Evolutionary conservation across 2,888 invertebrate species (phyloP).

Genomic region (Heliconius ethilla): DNA sequence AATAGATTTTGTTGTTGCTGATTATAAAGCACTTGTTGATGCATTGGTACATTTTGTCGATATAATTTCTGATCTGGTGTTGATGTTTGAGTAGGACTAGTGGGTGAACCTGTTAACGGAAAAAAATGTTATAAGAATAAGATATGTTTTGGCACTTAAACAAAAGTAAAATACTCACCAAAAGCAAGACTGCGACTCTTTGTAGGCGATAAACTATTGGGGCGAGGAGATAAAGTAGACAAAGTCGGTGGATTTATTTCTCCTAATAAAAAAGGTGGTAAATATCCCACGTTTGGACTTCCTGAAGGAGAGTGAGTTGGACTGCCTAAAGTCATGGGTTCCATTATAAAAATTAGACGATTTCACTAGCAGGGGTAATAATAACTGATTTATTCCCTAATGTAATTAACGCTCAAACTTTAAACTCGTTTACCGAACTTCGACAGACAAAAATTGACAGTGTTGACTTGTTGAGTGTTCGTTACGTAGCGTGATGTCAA

Average conservation of each 20-base stretch:
- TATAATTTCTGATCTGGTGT: slow-evolving; percentile 76
- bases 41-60: slow-evolving; percentile 74
- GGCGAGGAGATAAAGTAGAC: slow-evolving; percentile 63
- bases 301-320: slow-evolving; percentile 87
- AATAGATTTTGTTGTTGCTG: slow-evolving; percentile 62
- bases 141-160: not conserved
- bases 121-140: not conserved
- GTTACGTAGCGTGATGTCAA: slow-evolving; percentile 20
- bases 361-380: not conserved
- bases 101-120: slow-evolving; percentile 66
- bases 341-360: slow-evolving; percentile 81
- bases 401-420: slow-evolving; percentile 11
- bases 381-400: not conserved
- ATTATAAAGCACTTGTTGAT: slow-evolving; percentile 78
- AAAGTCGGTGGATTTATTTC: slow-evolving; percentile 84
- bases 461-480: not conserved
- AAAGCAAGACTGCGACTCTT: slow-evolving; percentile 81
- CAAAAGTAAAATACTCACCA: slow-evolving; percentile 65
- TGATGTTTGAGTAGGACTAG: slow-evolving; percentile 72
- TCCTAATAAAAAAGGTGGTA: slow-evolving; percentile 90
- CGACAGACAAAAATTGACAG: slow-evolving; percentile 24
- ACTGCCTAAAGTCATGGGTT: slow-evolving; percentile 92
- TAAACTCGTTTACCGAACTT: slow-evolving; percentile 27
- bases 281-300: slow-evolving; percentile 85
- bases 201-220: slow-evolving; percentile 83